Conservation (phyloP, 2,113 vertebrate genomes). For the Picathartes gymnocephalus region DNA sequence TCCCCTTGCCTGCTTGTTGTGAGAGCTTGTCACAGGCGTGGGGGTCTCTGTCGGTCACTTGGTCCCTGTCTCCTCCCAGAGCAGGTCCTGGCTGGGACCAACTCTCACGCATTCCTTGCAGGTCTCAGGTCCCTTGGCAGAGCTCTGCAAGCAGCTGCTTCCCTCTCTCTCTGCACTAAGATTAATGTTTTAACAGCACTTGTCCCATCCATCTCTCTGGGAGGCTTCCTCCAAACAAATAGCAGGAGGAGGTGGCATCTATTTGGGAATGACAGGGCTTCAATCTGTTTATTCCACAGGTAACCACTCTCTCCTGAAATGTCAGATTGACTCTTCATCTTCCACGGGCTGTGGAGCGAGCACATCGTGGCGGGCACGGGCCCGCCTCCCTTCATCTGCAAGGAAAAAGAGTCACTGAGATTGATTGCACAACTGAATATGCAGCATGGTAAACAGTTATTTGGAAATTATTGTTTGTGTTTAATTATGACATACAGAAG, state of each 20-base stretch:
- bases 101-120: fast-evolving
- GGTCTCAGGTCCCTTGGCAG: background rate
- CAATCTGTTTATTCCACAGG: background rate
- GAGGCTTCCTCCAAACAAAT: conserved; percentile 30
- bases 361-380: fast-evolving
- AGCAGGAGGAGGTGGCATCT: conserved; percentile 1
- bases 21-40: fast-evolving
- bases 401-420: conserved; percentile 15
- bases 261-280: background rate
- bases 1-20: fast-evolving
- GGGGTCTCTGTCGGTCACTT: background rate
- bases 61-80: background rate
- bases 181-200: background rate
- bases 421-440: conserved; percentile 23
- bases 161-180: background rate
- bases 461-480: conserved; percentile 51
- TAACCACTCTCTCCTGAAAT: background rate
- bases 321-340: conserved; percentile 13
- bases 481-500: conserved; percentile 54
- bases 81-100: background rate
- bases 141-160: background rate
- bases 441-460: conserved; percentile 26
- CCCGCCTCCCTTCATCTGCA: background rate
- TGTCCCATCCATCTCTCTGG: background rate
- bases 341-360: background rate